These are phyloP conservation scores for Drosophila obscura DNA, from an alignment of 1,140 invertebrate genomes.

Conservation along the genomic window DNA sequence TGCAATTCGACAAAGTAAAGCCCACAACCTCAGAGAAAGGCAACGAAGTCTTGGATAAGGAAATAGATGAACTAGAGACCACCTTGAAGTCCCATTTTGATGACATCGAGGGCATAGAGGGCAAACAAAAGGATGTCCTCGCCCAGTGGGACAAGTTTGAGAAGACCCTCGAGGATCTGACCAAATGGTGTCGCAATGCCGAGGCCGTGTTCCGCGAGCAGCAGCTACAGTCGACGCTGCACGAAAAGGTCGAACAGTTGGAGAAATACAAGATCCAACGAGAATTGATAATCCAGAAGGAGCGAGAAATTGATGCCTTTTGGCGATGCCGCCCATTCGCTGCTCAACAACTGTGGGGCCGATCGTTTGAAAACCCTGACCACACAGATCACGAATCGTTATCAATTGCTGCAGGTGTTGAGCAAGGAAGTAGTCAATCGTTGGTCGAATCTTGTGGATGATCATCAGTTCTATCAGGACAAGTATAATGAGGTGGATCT, in stretches of 20 bases:
- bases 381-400: conserved; percentile 94
- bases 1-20: conserved; percentile 88
- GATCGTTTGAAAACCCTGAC: conserved; percentile 94
- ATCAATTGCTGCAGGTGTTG: conserved; percentile 91
- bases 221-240: conserved; percentile 90
- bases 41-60: conserved; percentile 89
- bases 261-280: conserved; percentile 89
- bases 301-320: conserved; percentile 95
- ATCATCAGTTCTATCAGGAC: conserved; percentile 92
- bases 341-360: conserved; percentile 92
- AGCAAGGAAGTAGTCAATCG: conserved; percentile 95
- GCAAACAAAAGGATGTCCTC: conserved; percentile 89
- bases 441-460: conserved; percentile 93
- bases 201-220: conserved; percentile 94
- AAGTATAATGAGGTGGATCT: conserved; percentile 90
- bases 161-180: conserved; percentile 89
- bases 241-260: conserved; percentile 92
- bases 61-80: conserved; percentile 89
- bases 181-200: conserved; percentile 92
- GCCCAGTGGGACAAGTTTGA: conserved; percentile 96
- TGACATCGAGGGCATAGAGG: conserved; percentile 87
- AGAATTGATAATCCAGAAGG: conserved; percentile 90
- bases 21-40: conserved; percentile 93
- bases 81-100: conserved; percentile 87
- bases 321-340: conserved; percentile 93